phyloP scores from a whole-genome alignment of 2,113 vertebrate genomes.

The Ranitomeya variabilis region DNA sequence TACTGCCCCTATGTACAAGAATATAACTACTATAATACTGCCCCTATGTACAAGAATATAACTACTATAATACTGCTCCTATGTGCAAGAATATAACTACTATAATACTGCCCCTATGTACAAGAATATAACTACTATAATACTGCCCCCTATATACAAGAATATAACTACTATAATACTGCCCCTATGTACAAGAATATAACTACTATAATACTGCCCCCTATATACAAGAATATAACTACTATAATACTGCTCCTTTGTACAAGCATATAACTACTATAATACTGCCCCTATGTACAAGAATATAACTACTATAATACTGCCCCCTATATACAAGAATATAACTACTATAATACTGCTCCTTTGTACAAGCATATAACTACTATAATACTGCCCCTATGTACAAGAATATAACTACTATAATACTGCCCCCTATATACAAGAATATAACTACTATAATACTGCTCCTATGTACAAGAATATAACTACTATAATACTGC shows the following conservation, averaged over 20 bases:
- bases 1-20: too few species aligned
- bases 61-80: slow-evolving; percentile 9
- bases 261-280: background rate
- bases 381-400: too few species aligned
- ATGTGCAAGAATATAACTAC: slow-evolving; percentile 4
- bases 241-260: background rate
- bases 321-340: background rate
- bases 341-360: background rate
- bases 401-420: too few species aligned
- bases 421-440: too few species aligned
- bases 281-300: background rate
- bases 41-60: background rate
- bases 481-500: background rate
- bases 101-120: too few species aligned
- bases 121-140: too few species aligned
- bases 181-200: too few species aligned
- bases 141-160: too few species aligned
- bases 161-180: too few species aligned
- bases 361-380: background rate
- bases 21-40: too few species aligned
- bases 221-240: too few species aligned
- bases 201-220: too few species aligned
- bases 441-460: background rate
- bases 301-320: slow-evolving; percentile 23
- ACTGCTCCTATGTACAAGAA: background rate